A percentile compares a stretch with the other conserved stretches of the same genome.
These are phyloP conservation scores for Anticlea derivata DNA, from an alignment of 2,888 invertebrate species.

Conservation along the genomic window DNA sequence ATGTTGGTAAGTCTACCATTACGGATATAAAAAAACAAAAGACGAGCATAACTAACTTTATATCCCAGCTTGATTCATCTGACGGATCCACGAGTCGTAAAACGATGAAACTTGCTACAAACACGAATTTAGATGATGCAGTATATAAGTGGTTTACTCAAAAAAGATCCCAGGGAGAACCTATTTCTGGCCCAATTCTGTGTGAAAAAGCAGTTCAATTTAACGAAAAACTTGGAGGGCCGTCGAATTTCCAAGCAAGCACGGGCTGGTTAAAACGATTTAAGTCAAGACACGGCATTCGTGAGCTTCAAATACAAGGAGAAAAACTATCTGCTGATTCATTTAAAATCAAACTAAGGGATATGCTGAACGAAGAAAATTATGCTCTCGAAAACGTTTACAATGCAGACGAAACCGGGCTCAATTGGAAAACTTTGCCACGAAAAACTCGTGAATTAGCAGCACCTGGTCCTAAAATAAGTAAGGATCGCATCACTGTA, in stretches of 20 bases:
- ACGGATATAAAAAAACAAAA: conserved; percentile 30
- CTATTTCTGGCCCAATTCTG: conserved; percentile 25
- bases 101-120: conserved; percentile 30
- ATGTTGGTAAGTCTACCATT: conserved; percentile 29
- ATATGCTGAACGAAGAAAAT: background rate
- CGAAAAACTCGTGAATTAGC: too few species aligned
- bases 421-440: too few species aligned
- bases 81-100: conserved; percentile 33
- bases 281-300: conserved; percentile 27
- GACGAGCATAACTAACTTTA: conserved; percentile 26
- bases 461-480: too few species aligned
- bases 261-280: conserved; percentile 32
- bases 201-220: conserved; percentile 35
- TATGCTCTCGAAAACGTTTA: too few species aligned
- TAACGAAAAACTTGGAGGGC: conserved; percentile 20
- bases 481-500: too few species aligned
- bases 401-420: too few species aligned
- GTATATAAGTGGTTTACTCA: conserved; percentile 32
- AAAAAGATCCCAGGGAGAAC: conserved; percentile 27
- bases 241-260: conserved; percentile 25
- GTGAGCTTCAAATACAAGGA: conserved; percentile 29
- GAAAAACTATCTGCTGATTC: conserved; percentile 29
- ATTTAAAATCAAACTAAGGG: conserved; percentile 22
- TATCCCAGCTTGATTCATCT: conserved; percentile 30
- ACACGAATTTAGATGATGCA: conserved; percentile 23